Evolutionary conservation across 37 sponge, comb jelly and placozoan species (phyloP), one percentile per base, ranked within the genome.

Genomic region (Bolinopsis microptera): DNA sequence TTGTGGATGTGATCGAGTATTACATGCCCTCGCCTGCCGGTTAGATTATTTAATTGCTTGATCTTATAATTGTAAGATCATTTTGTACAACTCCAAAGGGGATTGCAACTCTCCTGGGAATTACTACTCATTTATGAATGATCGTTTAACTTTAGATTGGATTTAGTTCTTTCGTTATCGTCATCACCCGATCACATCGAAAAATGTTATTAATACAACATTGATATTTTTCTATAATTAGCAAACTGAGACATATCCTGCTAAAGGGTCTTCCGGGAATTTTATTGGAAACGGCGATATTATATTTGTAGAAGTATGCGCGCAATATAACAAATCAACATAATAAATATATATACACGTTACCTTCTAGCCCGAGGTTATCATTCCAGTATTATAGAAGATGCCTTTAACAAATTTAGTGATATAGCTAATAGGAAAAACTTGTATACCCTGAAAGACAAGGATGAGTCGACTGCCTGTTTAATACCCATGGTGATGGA

Each of bases 21-120:
- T 86, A 86, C 90, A 86, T 86, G 90, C 90, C 90, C 3, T 34
- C 24, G 1, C 90, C 90, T 0, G 1, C 90, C 32, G 90, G 90
- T 86, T 36, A 82, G 38, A 5, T 1, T 8, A 72, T 30, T 72
- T 48, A 13, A 18, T 48, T n/a, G n/a, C n/a, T 48, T 48, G 5
- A 48, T 48, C 13, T 18, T 13, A 18, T 13, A 48, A 18, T 48
- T 48, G 61, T 48, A 48, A 48, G 61, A 48, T 13, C 9, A 48
- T 48, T n/a, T n/a, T n/a, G n/a, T n/a, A n/a, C n/a, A n/a, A n/a
- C n/a, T n/a, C n/a, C n/a, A n/a, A n/a, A n/a, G n/a, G n/a, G n/a
- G n/a, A n/a, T n/a, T n/a, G n/a, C n/a, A n/a, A n/a, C n/a, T n/a
- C n/a, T n/a, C n/a, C n/a, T n/a, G n/a, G n/a, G n/a, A n/a, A n/a